Base-by-base conservation (phyloP, 2,797 vertebrate species). In the Tragelaphus eurycerus region DNA sequence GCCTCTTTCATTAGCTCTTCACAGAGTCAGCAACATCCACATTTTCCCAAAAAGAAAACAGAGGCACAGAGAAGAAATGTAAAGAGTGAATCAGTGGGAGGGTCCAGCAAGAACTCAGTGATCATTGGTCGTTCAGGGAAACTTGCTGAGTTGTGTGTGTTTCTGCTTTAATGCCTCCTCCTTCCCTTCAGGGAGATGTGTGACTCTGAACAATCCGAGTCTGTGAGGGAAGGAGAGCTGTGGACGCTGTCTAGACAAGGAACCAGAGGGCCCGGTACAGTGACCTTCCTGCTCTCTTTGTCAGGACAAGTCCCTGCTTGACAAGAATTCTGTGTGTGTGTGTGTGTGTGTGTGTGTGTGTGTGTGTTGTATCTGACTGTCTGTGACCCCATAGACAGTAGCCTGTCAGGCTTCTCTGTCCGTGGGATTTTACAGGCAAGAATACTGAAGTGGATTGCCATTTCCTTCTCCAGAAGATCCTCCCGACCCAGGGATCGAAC, bases 221-320 rank as follows among this genome's bases (percentile, higher is more conserved):
- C 38, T 86, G 3, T 2, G 74, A 43, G 59, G 88, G 86, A 84
- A 74, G 67, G 10, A 84, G 38, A 31, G n/a, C 64, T 3, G 15
- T 2, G 31, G 46, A 54, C 50, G 38, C 0, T 38, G 52, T 25
- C 10, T 4, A 88, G 62, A 90, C 17, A 78, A 67, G 43, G 87
- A 91, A 76, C 46, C 82, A 67, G 76, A 82, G 34, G 57, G 85
- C n/a, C 57, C 9, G 8, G 83, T 27, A 46, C 85, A 16, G 90
- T 29, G 67, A 48, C 21, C 92, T 79, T 62, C 88, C 74, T 71
- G 57, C 79, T 97, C 38, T 93, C 83, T 87, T 60, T 17, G 12
- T 64, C 86, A 97, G 60, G 71, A 79, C 82, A 96, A 93, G 95
- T 94, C 46, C 83, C 85, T 90, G 52, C 88, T 54, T 93, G 95